These are phyloP conservation scores for Pseudopodoces humilis DNA, from an alignment of 2,113 vertebrate genomes.

Conservation along the genomic window DNA sequence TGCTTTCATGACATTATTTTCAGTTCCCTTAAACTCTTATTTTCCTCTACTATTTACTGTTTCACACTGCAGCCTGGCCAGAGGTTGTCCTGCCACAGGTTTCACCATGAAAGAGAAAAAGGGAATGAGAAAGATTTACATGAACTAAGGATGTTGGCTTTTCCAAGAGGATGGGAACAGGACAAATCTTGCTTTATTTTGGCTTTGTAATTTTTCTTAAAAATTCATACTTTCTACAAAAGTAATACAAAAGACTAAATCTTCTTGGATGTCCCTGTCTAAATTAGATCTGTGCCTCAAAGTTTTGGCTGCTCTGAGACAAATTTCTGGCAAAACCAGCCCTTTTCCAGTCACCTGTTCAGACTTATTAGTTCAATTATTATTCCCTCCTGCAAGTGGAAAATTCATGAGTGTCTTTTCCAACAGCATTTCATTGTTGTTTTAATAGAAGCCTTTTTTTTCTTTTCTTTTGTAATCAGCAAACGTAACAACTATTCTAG, in stretches of 20 bases:
- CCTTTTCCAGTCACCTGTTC: neutral
- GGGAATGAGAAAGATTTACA: accelerated
- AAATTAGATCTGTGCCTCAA: neutral
- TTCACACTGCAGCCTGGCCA: neutral
- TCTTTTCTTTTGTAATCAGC: neutral
- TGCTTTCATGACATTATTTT: neutral
- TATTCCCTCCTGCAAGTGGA: neutral
- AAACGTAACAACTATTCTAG: neutral
- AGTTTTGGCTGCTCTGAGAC: neutral
- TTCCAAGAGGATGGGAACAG: neutral
- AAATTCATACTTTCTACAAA: neutral
- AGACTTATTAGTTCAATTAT: neutral
- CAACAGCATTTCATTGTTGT: neutral
- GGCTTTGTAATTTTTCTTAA: neutral
- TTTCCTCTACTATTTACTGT: neutral
- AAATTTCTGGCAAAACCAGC: neutral
- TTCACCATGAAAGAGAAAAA: neutral
- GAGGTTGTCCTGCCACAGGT: neutral
- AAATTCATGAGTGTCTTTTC: neutral
- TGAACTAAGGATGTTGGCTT: neutral
- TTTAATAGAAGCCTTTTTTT: neutral
- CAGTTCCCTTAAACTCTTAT: neutral
- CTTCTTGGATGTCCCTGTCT: neutral
- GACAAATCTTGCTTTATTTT: neutral
- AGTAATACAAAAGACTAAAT: neutral